Base-by-base conservation (phyloP, 2,113 vertebrate genomes). In the Hemiscyllium ocellatum region DNA sequence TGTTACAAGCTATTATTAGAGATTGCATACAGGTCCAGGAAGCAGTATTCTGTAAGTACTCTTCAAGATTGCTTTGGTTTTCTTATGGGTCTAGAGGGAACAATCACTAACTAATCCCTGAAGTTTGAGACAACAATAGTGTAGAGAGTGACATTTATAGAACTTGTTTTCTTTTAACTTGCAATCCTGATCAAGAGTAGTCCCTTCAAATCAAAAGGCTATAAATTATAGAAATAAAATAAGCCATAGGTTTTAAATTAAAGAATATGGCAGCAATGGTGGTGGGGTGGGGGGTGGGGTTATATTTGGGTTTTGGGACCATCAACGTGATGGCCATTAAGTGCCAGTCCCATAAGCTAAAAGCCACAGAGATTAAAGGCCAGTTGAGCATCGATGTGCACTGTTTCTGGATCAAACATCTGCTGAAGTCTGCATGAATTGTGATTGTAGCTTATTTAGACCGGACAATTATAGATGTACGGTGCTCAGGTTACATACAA, bases 111-210 rank as follows among this genome's bases (percentile, higher is more conserved):
- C n/a, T 13, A 15, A 37, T 37, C 78, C 15, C 80, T 42, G 37
- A 83, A 83, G 80, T 42, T 83, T 83, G 80, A 83, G 80, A 83
- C 37, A 83, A 19, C 80, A 83, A 83, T 83, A n/a, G n/a, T 80
- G 33, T 42, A 4, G 78, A 19, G 15, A 42, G 78, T 19, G 42
- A 20, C n/a, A 1, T 83, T 42, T 83, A 61, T 61, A 42, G 42
- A 83, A 20, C 37, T 4, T 42, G 19, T 42, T 37, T 37, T 22
- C 42, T 83, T 42, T 33, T 68, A 80, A 83, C 4, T 83, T 1
- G 3, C 80, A 42, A 83, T 42, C 17, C 37, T 83, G 37, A 19
- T 37, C n/a, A 42, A 19, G 37, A 20, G n/a, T 83, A 37, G 17
- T 17, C 80, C 15, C 37, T 17, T 83, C 42, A 83, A 42, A 83